Conservation (phyloP, 1,140 invertebrate species). For the Pararge aegeria region DNA sequence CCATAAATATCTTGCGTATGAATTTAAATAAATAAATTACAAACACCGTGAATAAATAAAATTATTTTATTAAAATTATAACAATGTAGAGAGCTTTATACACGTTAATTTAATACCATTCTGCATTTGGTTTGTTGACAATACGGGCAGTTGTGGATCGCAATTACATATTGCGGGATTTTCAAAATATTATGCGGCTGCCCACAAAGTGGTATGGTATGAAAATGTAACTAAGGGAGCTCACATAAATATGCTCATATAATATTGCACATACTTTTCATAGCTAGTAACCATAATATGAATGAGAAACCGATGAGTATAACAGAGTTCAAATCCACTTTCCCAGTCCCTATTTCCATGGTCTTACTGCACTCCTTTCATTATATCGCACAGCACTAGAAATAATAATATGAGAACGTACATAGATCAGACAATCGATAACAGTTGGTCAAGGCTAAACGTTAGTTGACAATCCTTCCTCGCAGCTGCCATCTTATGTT, state of each 20-base stretch:
- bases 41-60: too few relatives aligned
- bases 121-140: conserved; percentile 20
- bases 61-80: background rate
- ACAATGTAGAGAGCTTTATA: conserved; percentile 3
- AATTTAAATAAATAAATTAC: too few relatives aligned
- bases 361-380: conserved; percentile 14
- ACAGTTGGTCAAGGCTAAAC: conserved; percentile 27
- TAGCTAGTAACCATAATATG: conserved; percentile 36
- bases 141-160: conserved; percentile 20
- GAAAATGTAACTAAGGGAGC: conserved; percentile 20
- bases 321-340: conserved; percentile 11
- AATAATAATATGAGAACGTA: conserved; percentile 36
- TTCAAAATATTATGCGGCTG: conserved; percentile 26
- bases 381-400: conserved; percentile 30
- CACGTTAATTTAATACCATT: conserved; percentile 11
- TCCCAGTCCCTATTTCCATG: background rate
- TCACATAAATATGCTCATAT: conserved; percentile 23
- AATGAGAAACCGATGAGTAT: conserved; percentile 41
- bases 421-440: conserved; percentile 37
- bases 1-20: too few relatives aligned
- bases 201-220: conserved; percentile 14
- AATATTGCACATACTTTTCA: conserved; percentile 34
- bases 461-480: conserved; percentile 13
- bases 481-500: conserved; percentile 24
- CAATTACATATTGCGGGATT: conserved; percentile 28